phyloP scores from a whole-genome alignment of 2,113 vertebrate species.

The Cryptoleucopteryx plumbea region DNA sequence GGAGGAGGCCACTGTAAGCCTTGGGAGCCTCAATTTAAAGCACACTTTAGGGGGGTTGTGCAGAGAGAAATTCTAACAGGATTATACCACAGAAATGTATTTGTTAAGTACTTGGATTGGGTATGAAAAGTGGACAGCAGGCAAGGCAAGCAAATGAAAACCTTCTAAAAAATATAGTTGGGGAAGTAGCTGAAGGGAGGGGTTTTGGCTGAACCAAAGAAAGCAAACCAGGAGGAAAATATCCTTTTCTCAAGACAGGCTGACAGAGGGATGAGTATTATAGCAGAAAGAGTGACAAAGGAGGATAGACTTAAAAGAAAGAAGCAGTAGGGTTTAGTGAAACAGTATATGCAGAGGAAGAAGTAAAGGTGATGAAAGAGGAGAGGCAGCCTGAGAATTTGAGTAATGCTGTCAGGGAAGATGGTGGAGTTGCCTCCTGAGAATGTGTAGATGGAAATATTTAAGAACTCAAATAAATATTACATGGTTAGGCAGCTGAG shows the following conservation, averaged over 20 bases:
- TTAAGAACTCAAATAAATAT: slow-evolving; percentile 6
- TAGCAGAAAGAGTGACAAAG: background rate
- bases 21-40: background rate
- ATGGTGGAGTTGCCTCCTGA: background rate
- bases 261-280: background rate
- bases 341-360: background rate
- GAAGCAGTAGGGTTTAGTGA: background rate
- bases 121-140: background rate
- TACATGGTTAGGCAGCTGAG: background rate
- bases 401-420: background rate
- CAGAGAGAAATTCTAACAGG: background rate
- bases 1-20: background rate
- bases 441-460: background rate
- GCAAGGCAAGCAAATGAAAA: background rate
- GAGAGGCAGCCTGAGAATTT: background rate
- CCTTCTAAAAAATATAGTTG: background rate
- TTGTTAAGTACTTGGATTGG: background rate
- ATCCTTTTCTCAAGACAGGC: background rate
- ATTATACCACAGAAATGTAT: background rate
- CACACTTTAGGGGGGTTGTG: background rate
- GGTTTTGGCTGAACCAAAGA: background rate
- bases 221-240: background rate
- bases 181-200: background rate
- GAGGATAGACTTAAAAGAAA: background rate
- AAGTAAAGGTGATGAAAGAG: background rate